Percentiles rank a stretch among this genome's conserved stretches.
Evolutionary conservation across 2,113 vertebrate genomes (phyloP).

Genomic region (Scomber japonicus): DNA sequence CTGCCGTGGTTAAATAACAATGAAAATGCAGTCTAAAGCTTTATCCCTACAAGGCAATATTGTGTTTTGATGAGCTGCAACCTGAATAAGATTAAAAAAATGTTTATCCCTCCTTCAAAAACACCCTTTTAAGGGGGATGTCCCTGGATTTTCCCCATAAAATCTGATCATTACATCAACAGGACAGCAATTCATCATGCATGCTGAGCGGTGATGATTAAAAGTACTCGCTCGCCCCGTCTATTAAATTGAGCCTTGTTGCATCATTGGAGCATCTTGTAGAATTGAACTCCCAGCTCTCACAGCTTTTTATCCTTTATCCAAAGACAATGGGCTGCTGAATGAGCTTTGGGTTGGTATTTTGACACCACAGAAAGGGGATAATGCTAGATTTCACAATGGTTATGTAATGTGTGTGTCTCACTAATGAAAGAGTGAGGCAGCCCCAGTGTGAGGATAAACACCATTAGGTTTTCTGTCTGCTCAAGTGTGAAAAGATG

Average conservation of each 20-base stretch:
- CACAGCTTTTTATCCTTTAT: slow-evolving; percentile 26
- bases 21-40: slow-evolving; percentile 14
- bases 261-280: slow-evolving; percentile 36
- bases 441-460: slow-evolving; percentile 13
- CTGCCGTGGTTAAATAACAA: not conserved
- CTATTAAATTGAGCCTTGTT: slow-evolving; percentile 48
- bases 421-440: slow-evolving; percentile 45
- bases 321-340: slow-evolving; percentile 2
- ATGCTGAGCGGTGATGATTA: slow-evolving; percentile 39
- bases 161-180: slow-evolving; percentile 33
- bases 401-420: slow-evolving; percentile 48
- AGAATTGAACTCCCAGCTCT: slow-evolving; percentile 7
- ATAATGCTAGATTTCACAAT: slow-evolving; percentile 48
- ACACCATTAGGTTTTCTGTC: slow-evolving; percentile 27
- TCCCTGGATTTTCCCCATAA: slow-evolving; percentile 45
- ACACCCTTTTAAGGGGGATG: not conserved
- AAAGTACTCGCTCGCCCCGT: slow-evolving; percentile 14
- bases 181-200: slow-evolving; percentile 35
- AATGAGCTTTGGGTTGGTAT: slow-evolving; percentile 23
- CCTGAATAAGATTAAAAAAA: slow-evolving; percentile 31
- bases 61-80: slow-evolving; percentile 7
- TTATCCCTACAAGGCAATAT: slow-evolving; percentile 2
- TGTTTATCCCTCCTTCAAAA: slow-evolving; percentile 7
- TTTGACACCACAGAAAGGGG: slow-evolving; percentile 24
- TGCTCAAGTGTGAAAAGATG: slow-evolving; percentile 34